Evolutionary conservation across 2,888 invertebrate species (phyloP), one percentile per base, ranked within the genome.

Genomic region (Brachycybe producta): DNA sequence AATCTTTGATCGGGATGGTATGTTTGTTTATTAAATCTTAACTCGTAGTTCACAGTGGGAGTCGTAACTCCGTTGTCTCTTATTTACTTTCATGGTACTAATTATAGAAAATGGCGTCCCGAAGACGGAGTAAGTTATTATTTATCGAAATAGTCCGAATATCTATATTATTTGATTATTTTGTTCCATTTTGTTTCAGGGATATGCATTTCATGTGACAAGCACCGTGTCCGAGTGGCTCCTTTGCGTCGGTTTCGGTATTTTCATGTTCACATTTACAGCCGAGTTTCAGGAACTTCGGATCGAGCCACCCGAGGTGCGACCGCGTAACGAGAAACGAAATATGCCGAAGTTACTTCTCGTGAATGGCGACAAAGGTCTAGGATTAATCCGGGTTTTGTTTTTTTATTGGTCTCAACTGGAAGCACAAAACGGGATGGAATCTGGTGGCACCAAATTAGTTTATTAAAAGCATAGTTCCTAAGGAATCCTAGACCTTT

Each of bases 241-340:
- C 5, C 24, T 40, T 19, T 19, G n/a, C 19, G 24, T 40, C 19
- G 40, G 40, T 21, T 40, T 19, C 19, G 40, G n/a, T 2, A 66
- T 71, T 81, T 27, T 76, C 75, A 61, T 60, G 21, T 62, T 67
- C 8, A 56, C 62, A 5, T 62, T 60, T 51, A 54, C 66, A n/a
- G 49, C 60, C 17, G 52, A 54, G 15, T 60, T 60, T 34, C 52
- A 62, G 32, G 50, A 55, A 36, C 56, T 55, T 39, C 44, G 38
- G 21, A 54, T 52, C 36, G 28, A 49, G 34, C 40, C 40, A 19
- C 40, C 40, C 15, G n/a, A 40, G 40, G 40, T 40, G 40, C 21
- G 8, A n/a, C 19, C 24, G 40, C 5, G 5, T 17, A 19, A n/a
- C n/a, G 23, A 40, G n/a, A 19, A 19, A n/a, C 19, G n/a, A 21